Percentiles rank a stretch among this genome's conserved stretches.
Conservation (phyloP, 2,888 invertebrate genomes). For the Andrena bucephala region DNA sequence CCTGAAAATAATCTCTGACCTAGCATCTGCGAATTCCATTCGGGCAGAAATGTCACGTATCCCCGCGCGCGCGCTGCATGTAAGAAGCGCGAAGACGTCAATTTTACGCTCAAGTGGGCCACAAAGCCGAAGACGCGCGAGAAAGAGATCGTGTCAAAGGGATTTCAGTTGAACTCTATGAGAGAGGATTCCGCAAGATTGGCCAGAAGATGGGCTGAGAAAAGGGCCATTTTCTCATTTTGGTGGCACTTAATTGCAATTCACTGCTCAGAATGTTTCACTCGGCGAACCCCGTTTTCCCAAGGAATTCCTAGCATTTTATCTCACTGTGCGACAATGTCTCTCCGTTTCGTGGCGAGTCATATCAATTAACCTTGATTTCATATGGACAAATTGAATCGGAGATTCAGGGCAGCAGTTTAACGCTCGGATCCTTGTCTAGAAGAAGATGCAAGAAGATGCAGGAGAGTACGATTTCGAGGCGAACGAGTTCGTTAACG, state of each 20-base stretch:
- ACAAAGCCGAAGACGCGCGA: neutral
- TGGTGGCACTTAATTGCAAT: neutral
- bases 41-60: neutral
- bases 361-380: neutral
- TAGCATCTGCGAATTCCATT: conserved; percentile 27
- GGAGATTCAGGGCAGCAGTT: neutral
- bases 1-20: conserved; percentile 34
- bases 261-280: neutral
- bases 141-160: neutral
- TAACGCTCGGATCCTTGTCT: neutral
- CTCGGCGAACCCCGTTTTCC: neutral
- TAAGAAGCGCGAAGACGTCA: neutral
- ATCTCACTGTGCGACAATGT: neutral
- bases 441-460: too few species aligned
- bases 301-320: neutral
- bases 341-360: neutral
- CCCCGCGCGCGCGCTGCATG: neutral
- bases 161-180: neutral
- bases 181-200: too few species aligned
- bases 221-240: conserved; percentile 7
- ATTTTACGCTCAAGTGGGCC: neutral
- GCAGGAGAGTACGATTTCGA: neutral
- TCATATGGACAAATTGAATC: neutral
- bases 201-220: too few species aligned
- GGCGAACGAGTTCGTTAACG: neutral